Conservation (phyloP, 2,113 vertebrate genomes). For the chimpanzee (Pan troglodytes) region NHGRI_mPanTro3-v2.1_pri NC_072398.2:173766501-173767000, state of each 20-base stretch:
- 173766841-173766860: neutral
- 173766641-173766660: neutral
- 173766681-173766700: neutral
- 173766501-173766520: neutral
- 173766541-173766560: rapidly evolving
- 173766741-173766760: neutral
- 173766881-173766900: too few relatives aligned
- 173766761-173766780: neutral
- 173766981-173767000: too few relatives aligned
- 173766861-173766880: neutral
- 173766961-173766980: too few relatives aligned
- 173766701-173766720: neutral
- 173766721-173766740: neutral
- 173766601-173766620: neutral
- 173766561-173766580: neutral
- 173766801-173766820: neutral
- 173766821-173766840: neutral
- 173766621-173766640: neutral
- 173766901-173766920: too few relatives aligned
- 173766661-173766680: neutral
- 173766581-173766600: neutral
- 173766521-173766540: neutral
- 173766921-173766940: too few relatives aligned
- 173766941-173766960: too few relatives aligned
- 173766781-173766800: neutral